A percentile compares a stretch with the other conserved stretches of the same genome.
Evolutionary conservation across 2,113 vertebrate species (phyloP).

Genomic region (Pagrus major): DNA sequence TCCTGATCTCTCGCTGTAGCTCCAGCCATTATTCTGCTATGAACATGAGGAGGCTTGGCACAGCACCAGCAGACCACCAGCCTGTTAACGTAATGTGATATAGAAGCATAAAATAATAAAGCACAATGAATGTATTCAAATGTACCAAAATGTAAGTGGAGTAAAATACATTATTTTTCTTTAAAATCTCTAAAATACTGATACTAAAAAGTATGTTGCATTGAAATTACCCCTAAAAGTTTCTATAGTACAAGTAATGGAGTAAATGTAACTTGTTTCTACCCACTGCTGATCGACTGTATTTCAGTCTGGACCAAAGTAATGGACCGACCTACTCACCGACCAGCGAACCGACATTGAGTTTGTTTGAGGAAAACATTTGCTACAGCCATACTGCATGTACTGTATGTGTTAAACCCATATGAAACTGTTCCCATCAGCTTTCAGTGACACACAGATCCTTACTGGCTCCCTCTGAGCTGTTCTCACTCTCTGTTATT

Average conservation of each 20-base stretch:
- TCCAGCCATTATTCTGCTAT: neutral
- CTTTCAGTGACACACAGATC: neutral
- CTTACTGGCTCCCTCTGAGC: neutral
- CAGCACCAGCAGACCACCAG: neutral
- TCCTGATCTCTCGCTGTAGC: neutral
- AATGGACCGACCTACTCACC: neutral
- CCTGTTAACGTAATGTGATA: neutral
- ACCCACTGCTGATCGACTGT: neutral
- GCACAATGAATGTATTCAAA: neutral
- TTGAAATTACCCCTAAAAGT: neutral
- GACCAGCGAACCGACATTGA: neutral
- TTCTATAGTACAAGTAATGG: neutral
- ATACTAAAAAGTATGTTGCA: neutral
- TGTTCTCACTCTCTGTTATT: neutral
- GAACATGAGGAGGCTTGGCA: neutral
- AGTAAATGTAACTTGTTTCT: neutral
- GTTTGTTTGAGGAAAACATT: neutral
- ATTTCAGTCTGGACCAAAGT: neutral
- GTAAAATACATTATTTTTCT: neutral
- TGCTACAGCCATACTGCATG: neutral
- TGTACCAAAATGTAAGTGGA: too few relatives aligned
- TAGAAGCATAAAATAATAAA: neutral
- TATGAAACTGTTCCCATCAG: neutral
- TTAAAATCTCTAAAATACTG: neutral
- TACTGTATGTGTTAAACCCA: neutral